Evolutionary conservation across 1,140 invertebrate genomes (phyloP).

Genomic region (Nasonia longicornis): DNA sequence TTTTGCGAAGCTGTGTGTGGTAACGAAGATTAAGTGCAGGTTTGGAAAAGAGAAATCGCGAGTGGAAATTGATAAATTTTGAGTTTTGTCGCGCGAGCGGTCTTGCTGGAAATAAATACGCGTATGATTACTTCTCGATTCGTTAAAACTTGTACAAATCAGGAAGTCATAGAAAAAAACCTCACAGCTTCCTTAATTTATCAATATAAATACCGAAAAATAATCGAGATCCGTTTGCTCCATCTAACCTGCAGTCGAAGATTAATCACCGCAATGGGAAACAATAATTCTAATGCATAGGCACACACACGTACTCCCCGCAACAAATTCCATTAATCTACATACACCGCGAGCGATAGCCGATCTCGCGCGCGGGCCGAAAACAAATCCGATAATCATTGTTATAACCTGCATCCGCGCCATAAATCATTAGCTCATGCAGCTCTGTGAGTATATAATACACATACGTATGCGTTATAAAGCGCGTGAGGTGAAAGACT

Average conservation of each 20-base stretch:
- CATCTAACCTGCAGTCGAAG: background rate
- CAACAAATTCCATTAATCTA: slow-evolving; percentile 15
- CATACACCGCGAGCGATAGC: background rate
- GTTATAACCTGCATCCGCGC: background rate
- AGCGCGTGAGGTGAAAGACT: background rate
- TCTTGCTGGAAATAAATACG: too few relatives aligned
- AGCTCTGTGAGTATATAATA: background rate
- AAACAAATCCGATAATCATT: slow-evolving; percentile 19
- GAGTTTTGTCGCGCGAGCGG: too few relatives aligned
- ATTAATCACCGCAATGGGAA: background rate
- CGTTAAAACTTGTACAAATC: too few relatives aligned
- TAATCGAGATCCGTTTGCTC: background rate
- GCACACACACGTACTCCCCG: background rate
- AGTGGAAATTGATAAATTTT: too few relatives aligned
- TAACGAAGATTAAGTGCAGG: too few relatives aligned
- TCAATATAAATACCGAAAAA: background rate
- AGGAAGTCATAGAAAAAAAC: too few relatives aligned
- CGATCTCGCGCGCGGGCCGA: background rate
- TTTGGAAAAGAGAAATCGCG: too few relatives aligned
- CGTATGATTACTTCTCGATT: too few relatives aligned
- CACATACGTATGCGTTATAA: background rate
- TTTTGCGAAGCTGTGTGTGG: background rate
- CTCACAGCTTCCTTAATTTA: too few relatives aligned
- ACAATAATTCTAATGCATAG: slow-evolving; percentile 4
- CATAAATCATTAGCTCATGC: background rate